phyloP scores from a whole-genome alignment of 2,888 invertebrate genomes.

The Nymphalis c-album region DNA sequence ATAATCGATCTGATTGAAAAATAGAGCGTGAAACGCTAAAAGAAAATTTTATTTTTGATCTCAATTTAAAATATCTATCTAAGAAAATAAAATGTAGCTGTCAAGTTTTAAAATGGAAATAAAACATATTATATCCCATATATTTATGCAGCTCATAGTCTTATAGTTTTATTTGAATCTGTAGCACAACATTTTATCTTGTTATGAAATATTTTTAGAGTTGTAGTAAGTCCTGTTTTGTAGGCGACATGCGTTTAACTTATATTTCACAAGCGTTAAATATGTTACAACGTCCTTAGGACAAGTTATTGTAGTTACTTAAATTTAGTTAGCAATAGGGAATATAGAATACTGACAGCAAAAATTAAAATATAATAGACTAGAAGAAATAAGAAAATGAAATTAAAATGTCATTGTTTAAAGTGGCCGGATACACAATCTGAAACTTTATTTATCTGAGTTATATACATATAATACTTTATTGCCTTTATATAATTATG shows the following conservation, averaged over 20 bases:
- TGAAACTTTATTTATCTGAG: no score
- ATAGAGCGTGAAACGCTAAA: not conserved
- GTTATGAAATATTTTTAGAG: not conserved
- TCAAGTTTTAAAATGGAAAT: not conserved
- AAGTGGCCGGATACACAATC: no score
- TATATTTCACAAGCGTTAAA: not conserved
- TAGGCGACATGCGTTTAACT: not conserved
- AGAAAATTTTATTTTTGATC: not conserved
- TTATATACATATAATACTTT: no score
- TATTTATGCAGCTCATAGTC: not conserved
- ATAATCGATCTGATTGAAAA: slow-evolving; percentile 5
- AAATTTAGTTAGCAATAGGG: no score
- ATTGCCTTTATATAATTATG: no score
- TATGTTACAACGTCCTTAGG: not conserved
- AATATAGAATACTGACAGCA: no score
- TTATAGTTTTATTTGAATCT: not conserved
- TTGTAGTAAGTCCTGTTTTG: not conserved
- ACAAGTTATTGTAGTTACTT: not conserved
- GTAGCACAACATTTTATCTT: slow-evolving; percentile 2
- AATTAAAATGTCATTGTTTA: no score
- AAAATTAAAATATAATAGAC: no score
- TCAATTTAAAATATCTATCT: not conserved
- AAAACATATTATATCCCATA: not conserved
- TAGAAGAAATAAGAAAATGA: no score
- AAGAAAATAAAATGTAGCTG: no score